A percentile compares a stretch with the other conserved stretches of the same genome.
These are phyloP conservation scores for Scaptomyza parva DNA, from an alignment of 2,888 invertebrate species.

Conservation along the genomic window DNA sequence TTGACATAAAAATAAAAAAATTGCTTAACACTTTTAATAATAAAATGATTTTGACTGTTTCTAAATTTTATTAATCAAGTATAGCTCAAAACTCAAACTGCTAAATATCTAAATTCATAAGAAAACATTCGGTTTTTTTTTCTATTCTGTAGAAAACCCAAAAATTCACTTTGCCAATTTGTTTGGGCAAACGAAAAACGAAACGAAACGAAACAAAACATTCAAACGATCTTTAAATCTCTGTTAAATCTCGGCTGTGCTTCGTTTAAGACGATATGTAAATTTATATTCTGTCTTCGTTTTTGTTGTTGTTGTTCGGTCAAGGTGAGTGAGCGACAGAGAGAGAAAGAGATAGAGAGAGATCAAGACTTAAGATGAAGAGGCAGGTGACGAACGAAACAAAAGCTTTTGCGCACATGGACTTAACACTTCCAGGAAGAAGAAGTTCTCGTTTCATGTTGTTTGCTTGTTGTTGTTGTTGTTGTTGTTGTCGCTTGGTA, in stretches of 20 bases:
- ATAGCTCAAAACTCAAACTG: no score
- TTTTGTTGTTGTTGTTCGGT: conserved; percentile 56
- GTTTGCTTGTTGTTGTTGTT: conserved; percentile 4
- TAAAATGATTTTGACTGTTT: no score
- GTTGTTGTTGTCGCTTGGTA: conserved; percentile 33
- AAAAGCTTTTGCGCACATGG: conserved; percentile 30
- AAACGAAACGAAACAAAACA: no score
- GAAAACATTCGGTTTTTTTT: not conserved
- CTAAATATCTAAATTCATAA: conserved; percentile 16
- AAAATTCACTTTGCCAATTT: conserved; percentile 43
- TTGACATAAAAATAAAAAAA: no score
- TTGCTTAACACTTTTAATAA: no score
- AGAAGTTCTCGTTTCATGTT: conserved; percentile 51
- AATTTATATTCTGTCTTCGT: conserved; percentile 41
- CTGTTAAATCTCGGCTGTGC: conserved; percentile 24
- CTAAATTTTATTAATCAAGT: no score
- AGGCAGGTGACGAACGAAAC: conserved; percentile 51
- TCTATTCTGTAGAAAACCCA: not conserved
- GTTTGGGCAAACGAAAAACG: conserved; percentile 24
- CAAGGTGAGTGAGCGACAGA: conserved; percentile 60
- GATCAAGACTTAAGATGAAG: conserved; percentile 34
- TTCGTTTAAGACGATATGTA: conserved; percentile 51
- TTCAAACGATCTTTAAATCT: conserved; percentile 21
- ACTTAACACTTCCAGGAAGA: conserved; percentile 74
- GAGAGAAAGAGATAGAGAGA: conserved; percentile 5